Percentiles rank a stretch among this genome's conserved stretches.
phyloP scores from a whole-genome alignment of 2,797 vertebrate species.

The Microchirus variegatus region DNA sequence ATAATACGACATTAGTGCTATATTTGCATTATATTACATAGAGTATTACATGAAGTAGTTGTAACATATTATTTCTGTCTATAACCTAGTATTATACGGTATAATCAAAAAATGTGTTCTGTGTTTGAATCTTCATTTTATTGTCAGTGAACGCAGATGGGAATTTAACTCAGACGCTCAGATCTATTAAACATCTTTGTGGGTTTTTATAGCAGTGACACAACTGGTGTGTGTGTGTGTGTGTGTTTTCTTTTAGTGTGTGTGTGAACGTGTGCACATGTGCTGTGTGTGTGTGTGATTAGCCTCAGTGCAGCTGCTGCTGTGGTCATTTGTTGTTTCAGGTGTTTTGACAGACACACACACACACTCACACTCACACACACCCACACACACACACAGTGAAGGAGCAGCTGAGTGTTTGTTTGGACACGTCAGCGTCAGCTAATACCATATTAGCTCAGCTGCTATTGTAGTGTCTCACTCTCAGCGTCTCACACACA shows the following conservation, averaged over 20 bases:
- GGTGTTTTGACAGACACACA: constrained; percentile 54
- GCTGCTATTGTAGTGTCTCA: constrained; percentile 31
- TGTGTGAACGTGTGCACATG: constrained; percentile 13
- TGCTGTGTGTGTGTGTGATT: constrained; percentile 18
- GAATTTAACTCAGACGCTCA: neutral
- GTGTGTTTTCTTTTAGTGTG: too few species aligned
- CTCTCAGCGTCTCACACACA: neutral
- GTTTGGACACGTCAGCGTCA: constrained; percentile 49
- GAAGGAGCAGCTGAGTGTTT: constrained; percentile 52
- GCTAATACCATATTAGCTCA: constrained; percentile 48
- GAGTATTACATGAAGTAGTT: too few species aligned
- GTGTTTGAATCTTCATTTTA: too few species aligned
- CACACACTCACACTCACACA: constrained; percentile 40
- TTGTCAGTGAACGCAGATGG: too few species aligned
- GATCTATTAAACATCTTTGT: constrained; percentile 14
- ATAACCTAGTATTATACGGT: too few species aligned
- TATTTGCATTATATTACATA: too few species aligned
- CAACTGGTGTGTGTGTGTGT: constrained; percentile 10
- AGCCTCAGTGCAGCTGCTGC: constrained; percentile 45
- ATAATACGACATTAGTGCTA: too few species aligned
- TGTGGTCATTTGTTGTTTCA: constrained; percentile 69
- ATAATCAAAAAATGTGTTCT: too few species aligned
- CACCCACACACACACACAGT: constrained; percentile 36
- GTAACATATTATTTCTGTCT: too few species aligned
- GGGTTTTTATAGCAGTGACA: constrained; percentile 48